These are phyloP conservation scores for Cryptus viduatorius DNA, from an alignment of 2,888 invertebrate genomes.

Conservation along the genomic window DNA sequence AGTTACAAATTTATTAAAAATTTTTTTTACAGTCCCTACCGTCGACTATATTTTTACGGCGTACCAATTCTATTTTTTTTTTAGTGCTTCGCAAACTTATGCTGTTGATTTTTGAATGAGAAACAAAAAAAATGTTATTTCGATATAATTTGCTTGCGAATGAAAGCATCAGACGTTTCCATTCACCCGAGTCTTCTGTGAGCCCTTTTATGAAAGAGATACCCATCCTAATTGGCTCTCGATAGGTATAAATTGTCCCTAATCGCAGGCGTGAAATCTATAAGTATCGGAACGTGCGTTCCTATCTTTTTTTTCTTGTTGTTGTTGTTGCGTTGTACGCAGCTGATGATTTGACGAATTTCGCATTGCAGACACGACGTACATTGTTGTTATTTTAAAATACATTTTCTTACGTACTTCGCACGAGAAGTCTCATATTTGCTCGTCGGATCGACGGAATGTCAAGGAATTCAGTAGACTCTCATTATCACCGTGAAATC, in stretches of 20 bases:
- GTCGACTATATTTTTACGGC: not conserved
- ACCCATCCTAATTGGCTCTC: slow-evolving; percentile 9
- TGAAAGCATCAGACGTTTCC: not conserved
- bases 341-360: slow-evolving; percentile 6
- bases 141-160: slow-evolving; percentile 7
- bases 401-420: not conserved
- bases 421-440: not conserved
- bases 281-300: slow-evolving; percentile 30
- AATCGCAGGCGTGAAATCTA: slow-evolving; percentile 41
- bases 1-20: not conserved
- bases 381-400: not conserved
- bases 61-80: not conserved
- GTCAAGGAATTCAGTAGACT: slow-evolving; percentile 7
- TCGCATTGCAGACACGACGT: not conserved
- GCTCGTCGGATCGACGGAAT: not conserved
- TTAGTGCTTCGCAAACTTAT: not conserved
- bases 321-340: not conserved
- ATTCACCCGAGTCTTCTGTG: not conserved
- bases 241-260: slow-evolving; percentile 29
- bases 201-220: slow-evolving; percentile 28
- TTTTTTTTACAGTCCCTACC: not conserved
- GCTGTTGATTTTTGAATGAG: not conserved
- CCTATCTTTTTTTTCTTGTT: not conserved
- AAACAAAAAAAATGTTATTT: slow-evolving; percentile 11
- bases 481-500: slow-evolving; percentile 60